phyloP scores from a whole-genome alignment of 2,113 vertebrate species.

The Patagioenas fasciata region DNA sequence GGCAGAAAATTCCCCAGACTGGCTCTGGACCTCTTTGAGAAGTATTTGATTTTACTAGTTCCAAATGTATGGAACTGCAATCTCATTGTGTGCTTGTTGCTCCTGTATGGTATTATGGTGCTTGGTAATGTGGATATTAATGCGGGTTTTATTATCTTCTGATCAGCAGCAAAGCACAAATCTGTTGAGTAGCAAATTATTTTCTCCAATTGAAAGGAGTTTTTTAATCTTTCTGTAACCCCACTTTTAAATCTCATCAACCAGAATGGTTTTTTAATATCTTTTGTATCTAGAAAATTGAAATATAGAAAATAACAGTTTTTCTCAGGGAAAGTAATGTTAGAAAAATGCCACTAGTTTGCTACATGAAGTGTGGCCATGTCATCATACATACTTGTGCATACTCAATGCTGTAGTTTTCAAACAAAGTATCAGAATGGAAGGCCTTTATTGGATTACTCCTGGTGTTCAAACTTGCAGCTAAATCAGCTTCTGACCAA shows the following conservation, averaged over 20 bases:
- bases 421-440: not conserved
- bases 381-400: not conserved
- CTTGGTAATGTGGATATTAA: not conserved
- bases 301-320: not conserved
- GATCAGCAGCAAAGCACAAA: not conserved
- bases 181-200: not conserved
- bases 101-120: not conserved
- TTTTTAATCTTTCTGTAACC: conserved; percentile 40
- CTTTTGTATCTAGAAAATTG: not conserved
- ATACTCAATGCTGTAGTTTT: not conserved
- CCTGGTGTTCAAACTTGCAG: not conserved
- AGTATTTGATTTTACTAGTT: not conserved
- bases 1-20: not conserved
- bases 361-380: not conserved
- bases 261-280: not conserved
- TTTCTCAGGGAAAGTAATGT: not conserved
- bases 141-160: not conserved
- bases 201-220: not conserved
- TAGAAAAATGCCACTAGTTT: not conserved
- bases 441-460: not conserved
- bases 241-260: not conserved
- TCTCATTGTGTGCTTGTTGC: not conserved
- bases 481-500: not conserved
- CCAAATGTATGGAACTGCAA: not conserved
- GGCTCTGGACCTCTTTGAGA: not conserved